These are phyloP conservation scores for Pelecanoides urinatrix DNA, from an alignment of 2,113 vertebrate genomes.

Conservation along the genomic window DNA sequence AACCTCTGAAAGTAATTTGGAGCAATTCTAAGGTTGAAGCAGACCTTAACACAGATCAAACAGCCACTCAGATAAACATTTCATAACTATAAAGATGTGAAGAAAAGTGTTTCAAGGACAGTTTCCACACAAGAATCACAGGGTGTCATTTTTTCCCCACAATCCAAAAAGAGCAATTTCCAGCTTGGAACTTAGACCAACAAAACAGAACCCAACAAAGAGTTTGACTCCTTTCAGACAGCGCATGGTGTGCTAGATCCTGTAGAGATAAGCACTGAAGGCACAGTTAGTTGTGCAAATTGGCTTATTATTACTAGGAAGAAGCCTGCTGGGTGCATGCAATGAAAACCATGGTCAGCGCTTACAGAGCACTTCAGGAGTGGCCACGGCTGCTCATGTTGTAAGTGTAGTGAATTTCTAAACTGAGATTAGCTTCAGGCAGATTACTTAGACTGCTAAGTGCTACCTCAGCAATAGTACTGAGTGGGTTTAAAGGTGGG, in stretches of 20 bases:
- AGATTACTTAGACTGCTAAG: background rate
- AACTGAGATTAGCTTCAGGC: background rate
- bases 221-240: background rate
- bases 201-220: background rate
- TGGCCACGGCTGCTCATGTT: background rate
- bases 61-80: background rate
- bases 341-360: background rate
- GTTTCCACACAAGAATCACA: background rate
- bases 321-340: background rate
- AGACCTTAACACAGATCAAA: background rate
- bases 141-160: background rate
- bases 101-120: background rate
- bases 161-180: background rate
- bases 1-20: background rate
- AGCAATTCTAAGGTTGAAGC: background rate
- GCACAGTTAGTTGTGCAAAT: background rate
- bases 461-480: background rate
- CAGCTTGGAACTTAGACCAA: background rate
- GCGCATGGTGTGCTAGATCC: fast-evolving
- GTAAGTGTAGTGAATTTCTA: background rate
- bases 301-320: background rate
- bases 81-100: background rate
- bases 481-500: background rate
- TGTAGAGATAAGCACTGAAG: background rate
- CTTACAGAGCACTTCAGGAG: background rate